A percentile compares a stretch with the other conserved stretches of the same genome.
Conservation (phyloP, 2,888 invertebrate species). For the Agriotes lineatus region DNA sequence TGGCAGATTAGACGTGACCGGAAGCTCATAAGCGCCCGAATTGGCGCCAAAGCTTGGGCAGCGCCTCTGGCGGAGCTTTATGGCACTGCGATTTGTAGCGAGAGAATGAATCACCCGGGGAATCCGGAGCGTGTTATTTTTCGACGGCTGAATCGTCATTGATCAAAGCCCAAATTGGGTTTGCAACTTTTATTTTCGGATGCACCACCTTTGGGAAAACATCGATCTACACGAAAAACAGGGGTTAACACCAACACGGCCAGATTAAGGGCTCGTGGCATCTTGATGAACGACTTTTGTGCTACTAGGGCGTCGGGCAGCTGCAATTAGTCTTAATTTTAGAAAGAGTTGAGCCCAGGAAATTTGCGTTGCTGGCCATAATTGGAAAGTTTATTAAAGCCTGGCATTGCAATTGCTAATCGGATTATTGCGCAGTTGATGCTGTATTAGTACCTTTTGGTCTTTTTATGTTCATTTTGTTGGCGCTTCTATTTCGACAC, state of each 20-base stretch:
- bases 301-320: too few species aligned
- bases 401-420: too few species aligned
- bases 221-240: background rate
- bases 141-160: background rate
- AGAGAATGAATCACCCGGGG: conserved; percentile 3
- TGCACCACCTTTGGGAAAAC: background rate
- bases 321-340: too few species aligned
- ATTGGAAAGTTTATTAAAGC: too few species aligned
- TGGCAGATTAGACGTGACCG: conserved; percentile 9
- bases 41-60: background rate
- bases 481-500: too few species aligned
- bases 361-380: too few species aligned
- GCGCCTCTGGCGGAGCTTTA: conserved; percentile 7
- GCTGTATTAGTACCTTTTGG: too few species aligned
- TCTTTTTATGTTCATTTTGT: too few species aligned
- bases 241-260: background rate
- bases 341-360: too few species aligned
- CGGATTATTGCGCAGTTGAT: too few species aligned
- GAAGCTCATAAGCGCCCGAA: conserved; percentile 5
- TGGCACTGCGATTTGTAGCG: conserved; percentile 4
- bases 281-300: background rate
- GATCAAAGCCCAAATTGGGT: conserved; percentile 8
- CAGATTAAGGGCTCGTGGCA: background rate
- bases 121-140: conserved; percentile 11
- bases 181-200: background rate